Evolutionary conservation across 2,797 vertebrate genomes (phyloP), one percentile per base, ranked within the genome.

Genomic region (Paguma larvata): DNA sequence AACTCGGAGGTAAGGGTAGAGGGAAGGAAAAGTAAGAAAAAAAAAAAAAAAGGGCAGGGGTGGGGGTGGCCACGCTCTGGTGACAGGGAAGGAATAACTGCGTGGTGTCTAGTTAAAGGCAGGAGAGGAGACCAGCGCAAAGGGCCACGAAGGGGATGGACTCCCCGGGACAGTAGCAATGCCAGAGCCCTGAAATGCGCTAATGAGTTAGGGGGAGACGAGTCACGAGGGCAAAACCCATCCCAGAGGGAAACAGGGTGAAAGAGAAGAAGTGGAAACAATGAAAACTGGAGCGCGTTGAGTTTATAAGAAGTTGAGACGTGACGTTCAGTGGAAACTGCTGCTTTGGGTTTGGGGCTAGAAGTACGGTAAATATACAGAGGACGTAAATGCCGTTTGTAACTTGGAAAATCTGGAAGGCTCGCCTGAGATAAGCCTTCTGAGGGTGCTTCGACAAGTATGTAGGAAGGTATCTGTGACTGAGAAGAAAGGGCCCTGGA

Each of bases 201-300:
- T 32, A 16, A 38, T 21, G 53, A 68, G 62, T 25, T 6, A 30
- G 34, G 70, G 38, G 68, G 48, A 44, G 65, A 72, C 6, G 82
- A 91, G 65, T 96, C 89, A 53, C 19, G 16, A 56, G 85, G 79
- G 83, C 51, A 75, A 92, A 88, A 53, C 68, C 23, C 85, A 34
- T 11, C 30, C 12, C 5, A 48, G 89, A 85, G 51, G 19, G 86
- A 95, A 79, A 21, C 77, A 90, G 77, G 16, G 75, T 72, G 77
- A 96, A 94, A 95, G 65, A 68, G 77, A 94, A 96, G 96, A 95
- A 68, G 93, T 12, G 44, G 78, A 92, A 91, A 89, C 91, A 75
- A 86, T 53, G 93, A 56, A 95, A 93, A 88, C 0, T 70, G 86
- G 85, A 85, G 79, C 38, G 53, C 13, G 19, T 10, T 85, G 85